Evolutionary conservation across 2,888 invertebrate genomes (phyloP).

Genomic region (Andrena praecox): DNA sequence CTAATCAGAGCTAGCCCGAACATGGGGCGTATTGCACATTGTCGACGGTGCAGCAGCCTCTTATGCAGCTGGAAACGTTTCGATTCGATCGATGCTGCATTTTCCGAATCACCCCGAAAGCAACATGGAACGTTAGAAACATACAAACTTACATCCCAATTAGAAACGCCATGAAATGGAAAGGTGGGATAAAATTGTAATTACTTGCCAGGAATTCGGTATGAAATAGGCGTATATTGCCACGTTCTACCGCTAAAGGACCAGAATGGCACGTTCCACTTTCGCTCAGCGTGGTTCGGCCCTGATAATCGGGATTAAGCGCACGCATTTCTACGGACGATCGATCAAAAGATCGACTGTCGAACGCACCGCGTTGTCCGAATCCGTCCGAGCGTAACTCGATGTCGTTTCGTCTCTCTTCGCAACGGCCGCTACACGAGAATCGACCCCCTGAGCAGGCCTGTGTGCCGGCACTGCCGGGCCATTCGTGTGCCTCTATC

Average conservation of each 20-base stretch:
- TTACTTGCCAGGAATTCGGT: not conserved
- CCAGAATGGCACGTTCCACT: slow-evolving; percentile 3
- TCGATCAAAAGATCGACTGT: slow-evolving; percentile 77
- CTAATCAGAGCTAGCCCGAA: slow-evolving; percentile 63
- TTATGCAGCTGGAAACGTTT: not conserved
- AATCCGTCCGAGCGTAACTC: slow-evolving; percentile 55
- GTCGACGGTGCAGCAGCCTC: not conserved
- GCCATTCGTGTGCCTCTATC: slow-evolving; percentile 36
- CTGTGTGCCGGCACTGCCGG: slow-evolving; percentile 16
- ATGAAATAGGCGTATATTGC: not conserved
- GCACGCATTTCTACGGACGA: slow-evolving; percentile 56
- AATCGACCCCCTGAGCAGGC: slow-evolving; percentile 32
- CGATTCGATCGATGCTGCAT: not conserved
- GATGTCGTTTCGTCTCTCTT: slow-evolving; percentile 40
- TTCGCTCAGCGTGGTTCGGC: slow-evolving; percentile 7
- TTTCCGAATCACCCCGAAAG: not conserved
- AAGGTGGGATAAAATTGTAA: not conserved
- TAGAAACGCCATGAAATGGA: too few relatives aligned
- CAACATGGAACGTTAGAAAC: not conserved
- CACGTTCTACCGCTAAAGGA: not conserved
- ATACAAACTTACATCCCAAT: too few relatives aligned
- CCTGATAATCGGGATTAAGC: slow-evolving; percentile 18
- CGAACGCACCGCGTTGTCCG: slow-evolving; percentile 58
- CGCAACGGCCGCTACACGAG: slow-evolving; percentile 8
- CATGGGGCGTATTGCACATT: slow-evolving; percentile 58